Evolutionary conservation across 2,888 invertebrate genomes (phyloP).

Genomic region (Malthinus seriepunctatus): DNA sequence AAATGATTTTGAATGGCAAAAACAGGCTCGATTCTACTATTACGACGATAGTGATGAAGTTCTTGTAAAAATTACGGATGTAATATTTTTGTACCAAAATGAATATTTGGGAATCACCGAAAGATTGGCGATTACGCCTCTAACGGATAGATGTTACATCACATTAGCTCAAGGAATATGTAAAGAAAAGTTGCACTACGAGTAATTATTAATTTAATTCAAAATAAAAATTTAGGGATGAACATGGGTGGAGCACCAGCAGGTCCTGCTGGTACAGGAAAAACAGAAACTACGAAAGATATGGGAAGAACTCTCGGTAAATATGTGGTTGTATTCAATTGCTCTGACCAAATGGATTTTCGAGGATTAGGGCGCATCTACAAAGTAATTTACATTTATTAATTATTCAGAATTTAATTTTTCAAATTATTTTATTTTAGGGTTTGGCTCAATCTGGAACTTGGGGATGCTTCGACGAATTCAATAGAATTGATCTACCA

Average conservation of each 20-base stretch:
- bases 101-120: constrained; percentile 89
- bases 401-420: too few relatives aligned
- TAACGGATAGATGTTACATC: constrained; percentile 90
- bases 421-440: constrained; percentile 49
- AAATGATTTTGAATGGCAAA: constrained; percentile 89
- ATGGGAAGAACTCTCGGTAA: constrained; percentile 90
- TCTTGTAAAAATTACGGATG: constrained; percentile 79
- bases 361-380: constrained; percentile 74
- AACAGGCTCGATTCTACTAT: constrained; percentile 86
- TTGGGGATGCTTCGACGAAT: constrained; percentile 94
- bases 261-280: constrained; percentile 91
- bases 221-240: constrained; percentile 61
- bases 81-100: constrained; percentile 84
- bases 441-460: constrained; percentile 87
- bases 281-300: constrained; percentile 91
- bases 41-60: constrained; percentile 76
- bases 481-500: constrained; percentile 87
- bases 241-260: constrained; percentile 91
- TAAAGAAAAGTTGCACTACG: constrained; percentile 36
- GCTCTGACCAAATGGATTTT: constrained; percentile 94
- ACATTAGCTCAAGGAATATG: constrained; percentile 85
- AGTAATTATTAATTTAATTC: neutral
- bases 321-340: constrained; percentile 90
- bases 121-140: constrained; percentile 85
- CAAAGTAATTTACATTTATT: too few relatives aligned